Evolutionary conservation across 92 coral and sea anemone genomes (phyloP), one percentile per base, ranked within the genome.

Genomic region (Parazoanthus swiftii): DNA sequence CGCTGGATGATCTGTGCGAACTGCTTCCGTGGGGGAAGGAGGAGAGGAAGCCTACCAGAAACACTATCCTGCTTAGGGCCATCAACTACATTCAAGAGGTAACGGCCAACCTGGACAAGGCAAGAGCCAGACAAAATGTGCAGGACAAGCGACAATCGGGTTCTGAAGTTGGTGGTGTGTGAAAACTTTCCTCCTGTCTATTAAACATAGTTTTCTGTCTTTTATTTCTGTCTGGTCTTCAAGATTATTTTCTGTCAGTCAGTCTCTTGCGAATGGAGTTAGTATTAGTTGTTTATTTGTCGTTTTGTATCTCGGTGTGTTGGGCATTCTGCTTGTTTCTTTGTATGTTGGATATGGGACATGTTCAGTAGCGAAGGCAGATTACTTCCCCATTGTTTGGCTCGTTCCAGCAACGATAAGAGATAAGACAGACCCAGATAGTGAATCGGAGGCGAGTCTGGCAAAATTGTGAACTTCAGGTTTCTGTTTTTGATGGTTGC

Each of bases 41-140:
- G 29, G 87, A 71, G 79, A 71, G 68, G 77, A 71, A 75, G 23
- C 87, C 87, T 6, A 84, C 87, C n/a, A 84, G 71, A 29, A 84
- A 84, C 68, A 29, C 44, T 29, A 71, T 84, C 67, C 29, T 84
- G 67, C 56, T 46, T 29, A 84, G 51, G 67, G 87, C 87, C 26
- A 84, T 84, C 37, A 33, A 70, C 46, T 43, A 84, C 26, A 84
- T 84, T 26, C 79, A 73, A 78, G 87, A 84, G 14, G 79, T 84
- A 1, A 46, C 51, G 29, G 58, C 66, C 42, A 84, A 73, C 56
- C 43, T 84, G 20, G 87, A 84, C 46, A 50, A 71, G 79, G 23
- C 25, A 20, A 71, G 65, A 51, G 11, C 0, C 2, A 18, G 67
- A 29, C 66, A n/a, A n/a, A 50, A 48, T 43, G 37, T 84, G 33